Base-by-base conservation (phyloP, 1,140 invertebrate species). In the Apocrypta bakeri region DNA sequence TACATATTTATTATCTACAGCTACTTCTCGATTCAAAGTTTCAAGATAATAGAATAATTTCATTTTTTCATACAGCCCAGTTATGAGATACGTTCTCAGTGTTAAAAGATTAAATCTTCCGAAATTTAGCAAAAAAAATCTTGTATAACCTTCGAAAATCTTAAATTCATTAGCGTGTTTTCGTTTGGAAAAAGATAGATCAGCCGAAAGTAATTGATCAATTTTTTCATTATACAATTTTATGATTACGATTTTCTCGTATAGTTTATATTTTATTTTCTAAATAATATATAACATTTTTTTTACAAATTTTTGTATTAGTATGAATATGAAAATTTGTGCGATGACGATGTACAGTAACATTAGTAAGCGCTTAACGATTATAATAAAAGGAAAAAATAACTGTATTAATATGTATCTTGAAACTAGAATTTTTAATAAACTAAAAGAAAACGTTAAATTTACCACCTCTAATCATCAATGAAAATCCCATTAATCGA, bases 261-360 rank as follows among this genome's bases (percentile, higher is more conserved):
- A 64, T 42, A 77, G n/a, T 66, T 76, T 77, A 75, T 63, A 81
- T 81, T 77, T 79, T 63, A 81, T 81, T 37, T 14, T 37, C 40
- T 72, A 71, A n/a, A 63, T 63, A 17, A 37, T 33, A 29, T 71
- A 42, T 73, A 56, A 33, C 31, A 3, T 77, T 81, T 14, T n/a
- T 56, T 25, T 66, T 40, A n/a, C 66, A 74, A 14, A 64, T 72
- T 83, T 77, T 75, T 66, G 56, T 83, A 83, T 72, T 64, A 69
- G 29, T 31, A 73, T n/a, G 63, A 24, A 63, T 66, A 79, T 74
- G 56, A 40, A 79, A 63, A 79, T 79, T 64, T 75, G 33, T 75
- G 61, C 42, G 56, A 81, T 61, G n/a, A 79, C 33, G 21, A 72
- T 81, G 63, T 81, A 75, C 72, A 81, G 79, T 81, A 81, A 75